These are phyloP conservation scores for Drosophila pullipes DNA, from an alignment of 2,888 invertebrate species.

Conservation along the genomic window DNA sequence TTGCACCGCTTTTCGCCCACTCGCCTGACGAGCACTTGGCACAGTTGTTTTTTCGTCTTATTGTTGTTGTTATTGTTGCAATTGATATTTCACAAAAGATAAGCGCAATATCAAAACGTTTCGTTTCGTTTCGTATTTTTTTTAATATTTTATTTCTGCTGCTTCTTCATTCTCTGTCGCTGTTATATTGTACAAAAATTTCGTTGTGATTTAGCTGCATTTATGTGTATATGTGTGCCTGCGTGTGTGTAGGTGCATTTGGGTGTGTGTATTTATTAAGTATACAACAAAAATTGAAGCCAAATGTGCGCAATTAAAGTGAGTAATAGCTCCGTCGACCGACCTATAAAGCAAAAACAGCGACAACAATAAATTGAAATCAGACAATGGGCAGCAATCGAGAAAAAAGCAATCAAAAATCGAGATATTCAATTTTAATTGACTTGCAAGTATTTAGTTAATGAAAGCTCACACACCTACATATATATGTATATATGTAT, in stretches of 20 bases:
- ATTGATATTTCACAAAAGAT: slow-evolving; percentile 79
- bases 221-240: slow-evolving; percentile 8
- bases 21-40: slow-evolving; percentile 49
- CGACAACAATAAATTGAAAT: slow-evolving; percentile 24
- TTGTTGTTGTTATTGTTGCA: slow-evolving; percentile 50
- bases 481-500: too few relatives aligned
- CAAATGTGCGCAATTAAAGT: slow-evolving; percentile 78
- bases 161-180: slow-evolving; percentile 24
- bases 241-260: slow-evolving; percentile 1
- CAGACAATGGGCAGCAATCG: slow-evolving; percentile 65
- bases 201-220: slow-evolving; percentile 59
- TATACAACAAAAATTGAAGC: slow-evolving; percentile 63
- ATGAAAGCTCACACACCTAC: slow-evolving; percentile 13
- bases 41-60: slow-evolving; percentile 42
- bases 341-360: slow-evolving; percentile 51
- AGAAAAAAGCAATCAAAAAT: slow-evolving; percentile 67
- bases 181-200: slow-evolving; percentile 57
- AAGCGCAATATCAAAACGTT: slow-evolving; percentile 75
- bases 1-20: slow-evolving; percentile 12
- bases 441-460: slow-evolving; percentile 28
- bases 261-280: slow-evolving; percentile 51
- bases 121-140: slow-evolving; percentile 52
- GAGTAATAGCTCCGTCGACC: slow-evolving; percentile 63
- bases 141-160: slow-evolving; percentile 12
- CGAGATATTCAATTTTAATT: slow-evolving; percentile 56